These are phyloP conservation scores for Heterotis niloticus DNA, from an alignment of 2,113 vertebrate genomes.

Conservation along the genomic window DNA sequence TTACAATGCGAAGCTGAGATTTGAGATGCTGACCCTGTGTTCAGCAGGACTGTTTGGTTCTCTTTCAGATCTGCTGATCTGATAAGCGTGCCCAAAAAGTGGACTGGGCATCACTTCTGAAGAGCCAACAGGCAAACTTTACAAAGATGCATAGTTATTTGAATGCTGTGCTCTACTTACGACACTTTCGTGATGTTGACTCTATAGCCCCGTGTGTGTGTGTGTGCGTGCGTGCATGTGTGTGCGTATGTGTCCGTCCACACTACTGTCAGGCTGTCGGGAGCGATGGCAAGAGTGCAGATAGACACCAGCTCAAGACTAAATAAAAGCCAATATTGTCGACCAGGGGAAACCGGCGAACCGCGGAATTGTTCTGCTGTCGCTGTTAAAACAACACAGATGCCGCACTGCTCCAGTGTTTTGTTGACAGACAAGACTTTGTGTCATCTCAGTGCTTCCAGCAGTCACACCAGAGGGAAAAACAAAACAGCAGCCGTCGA, in stretches of 20 bases:
- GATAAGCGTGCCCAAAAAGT: neutral
- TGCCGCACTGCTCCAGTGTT: too few species aligned
- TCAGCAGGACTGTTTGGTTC: neutral
- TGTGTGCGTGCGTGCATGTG: too few species aligned
- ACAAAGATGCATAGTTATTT: neutral
- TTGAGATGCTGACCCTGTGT: neutral
- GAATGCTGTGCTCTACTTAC: neutral
- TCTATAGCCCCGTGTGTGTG: conserved; percentile 7
- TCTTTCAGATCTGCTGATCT: too few species aligned
- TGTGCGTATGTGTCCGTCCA: too few species aligned
- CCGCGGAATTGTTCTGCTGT: neutral
- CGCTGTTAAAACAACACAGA: neutral
- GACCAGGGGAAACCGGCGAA: neutral
- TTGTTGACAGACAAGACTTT: too few species aligned
- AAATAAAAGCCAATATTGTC: neutral
- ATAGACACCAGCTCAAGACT: neutral
- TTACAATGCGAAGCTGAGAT: neutral
- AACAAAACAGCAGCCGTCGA: neutral
- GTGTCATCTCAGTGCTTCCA: neutral
- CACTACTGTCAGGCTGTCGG: conserved; percentile 6
- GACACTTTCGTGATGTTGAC: neutral
- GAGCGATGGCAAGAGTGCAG: neutral
- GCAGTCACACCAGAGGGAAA: neutral
- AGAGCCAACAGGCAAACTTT: neutral
- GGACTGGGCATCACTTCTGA: neutral